A percentile compares a stretch with the other conserved stretches of the same genome.
Conservation (phyloP, 2,113 vertebrate species). For the Malaclemys terrapin region DNA sequence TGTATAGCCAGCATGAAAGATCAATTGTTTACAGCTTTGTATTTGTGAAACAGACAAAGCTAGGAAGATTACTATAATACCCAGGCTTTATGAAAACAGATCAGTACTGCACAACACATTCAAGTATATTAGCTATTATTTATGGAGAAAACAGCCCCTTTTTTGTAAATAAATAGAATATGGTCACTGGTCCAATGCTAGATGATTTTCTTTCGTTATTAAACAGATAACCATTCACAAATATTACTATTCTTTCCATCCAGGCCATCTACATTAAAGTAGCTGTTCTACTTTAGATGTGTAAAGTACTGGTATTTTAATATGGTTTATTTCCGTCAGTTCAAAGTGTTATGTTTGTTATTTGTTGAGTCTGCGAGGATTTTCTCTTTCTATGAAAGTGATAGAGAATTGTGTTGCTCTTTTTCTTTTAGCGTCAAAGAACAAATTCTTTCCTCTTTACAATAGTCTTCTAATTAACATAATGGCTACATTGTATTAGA, state of each 20-base stretch:
- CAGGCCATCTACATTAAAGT: slow-evolving; percentile 36
- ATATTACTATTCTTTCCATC: slow-evolving; percentile 54
- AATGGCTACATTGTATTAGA: slow-evolving; percentile 21
- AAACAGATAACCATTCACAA: slow-evolving; percentile 51
- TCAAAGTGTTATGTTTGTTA: slow-evolving; percentile 52
- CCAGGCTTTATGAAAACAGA: slow-evolving; percentile 67
- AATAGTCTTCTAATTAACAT: slow-evolving; percentile 62
- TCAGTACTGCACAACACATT: slow-evolving; percentile 58
- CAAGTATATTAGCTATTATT: slow-evolving; percentile 59
- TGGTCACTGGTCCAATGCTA: slow-evolving; percentile 47
- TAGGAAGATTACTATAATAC: slow-evolving; percentile 62
- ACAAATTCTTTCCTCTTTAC: neutral
- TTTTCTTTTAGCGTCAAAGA: neutral
- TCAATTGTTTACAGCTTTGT: slow-evolving; percentile 58
- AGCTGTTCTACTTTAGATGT: slow-evolving; percentile 42
- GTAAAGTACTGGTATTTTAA: slow-evolving; percentile 31
- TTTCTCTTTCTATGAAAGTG: neutral
- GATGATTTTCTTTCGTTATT: slow-evolving; percentile 1
- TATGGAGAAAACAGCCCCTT: slow-evolving; percentile 63
- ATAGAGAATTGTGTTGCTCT: slow-evolving; percentile 21
- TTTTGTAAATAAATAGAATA: slow-evolving; percentile 68
- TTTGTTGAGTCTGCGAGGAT: slow-evolving; percentile 20
- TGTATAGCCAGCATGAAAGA: slow-evolving; percentile 12
- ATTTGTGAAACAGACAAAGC: slow-evolving; percentile 55
- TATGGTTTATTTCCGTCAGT: slow-evolving; percentile 55